Evolutionary conservation across 1,140 invertebrate genomes (phyloP).

Genomic region (Diploscapter pachys): DNA sequence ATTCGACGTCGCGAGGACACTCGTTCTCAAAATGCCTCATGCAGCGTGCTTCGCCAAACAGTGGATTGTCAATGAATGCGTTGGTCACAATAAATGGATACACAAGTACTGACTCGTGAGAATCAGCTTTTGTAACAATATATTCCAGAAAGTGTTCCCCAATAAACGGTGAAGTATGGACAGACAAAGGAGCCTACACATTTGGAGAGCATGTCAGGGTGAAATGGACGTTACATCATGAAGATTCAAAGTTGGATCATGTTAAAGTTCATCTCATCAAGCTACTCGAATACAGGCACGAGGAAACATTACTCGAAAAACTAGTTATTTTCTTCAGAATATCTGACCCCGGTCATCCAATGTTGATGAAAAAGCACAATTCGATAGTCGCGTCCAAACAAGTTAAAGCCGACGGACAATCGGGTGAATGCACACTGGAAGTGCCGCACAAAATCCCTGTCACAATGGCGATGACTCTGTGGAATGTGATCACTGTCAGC

Average conservation of each 20-base stretch:
- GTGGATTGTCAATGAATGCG: conserved; percentile 36
- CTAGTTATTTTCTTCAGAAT: not conserved
- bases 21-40: conserved; percentile 29
- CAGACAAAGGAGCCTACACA: conserved; percentile 27
- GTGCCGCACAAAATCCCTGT: conserved; percentile 6
- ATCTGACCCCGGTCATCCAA: conserved; percentile 5
- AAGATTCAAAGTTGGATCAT: conserved; percentile 11
- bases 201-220: conserved; percentile 25
- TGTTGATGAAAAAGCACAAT: not conserved
- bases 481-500: conserved; percentile 20
- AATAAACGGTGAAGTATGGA: conserved; percentile 31
- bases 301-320: not conserved
- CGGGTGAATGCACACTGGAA: conserved; percentile 1
- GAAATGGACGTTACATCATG: conserved; percentile 30
- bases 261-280: conserved; percentile 7
- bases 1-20: conserved; percentile 25
- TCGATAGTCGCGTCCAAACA: conserved; percentile 1
- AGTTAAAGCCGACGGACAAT: not conserved
- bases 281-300: conserved; percentile 14
- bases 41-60: conserved; percentile 13
- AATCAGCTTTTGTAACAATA: not conserved
- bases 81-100: conserved; percentile 26
- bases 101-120: conserved; percentile 16
- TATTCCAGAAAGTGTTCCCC: conserved; percentile 30
- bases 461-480: conserved; percentile 26